These are phyloP conservation scores for Bombylius discolor DNA, from an alignment of 2,888 invertebrate species.

Conservation along the genomic window DNA sequence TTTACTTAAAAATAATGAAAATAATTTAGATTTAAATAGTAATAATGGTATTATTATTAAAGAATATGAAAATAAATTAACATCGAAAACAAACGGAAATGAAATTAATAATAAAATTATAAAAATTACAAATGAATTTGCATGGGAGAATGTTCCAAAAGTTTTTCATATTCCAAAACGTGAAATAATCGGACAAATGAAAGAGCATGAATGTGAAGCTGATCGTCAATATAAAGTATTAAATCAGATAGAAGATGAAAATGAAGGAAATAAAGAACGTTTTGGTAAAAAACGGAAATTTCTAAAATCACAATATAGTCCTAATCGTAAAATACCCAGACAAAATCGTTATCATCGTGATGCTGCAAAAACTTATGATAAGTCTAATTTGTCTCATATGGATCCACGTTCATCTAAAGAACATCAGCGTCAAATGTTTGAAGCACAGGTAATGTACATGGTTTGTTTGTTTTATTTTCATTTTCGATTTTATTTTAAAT, in stretches of 20 bases:
- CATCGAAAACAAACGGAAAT: not conserved
- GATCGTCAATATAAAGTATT: slow-evolving; percentile 42
- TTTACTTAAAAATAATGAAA: slow-evolving; percentile 8
- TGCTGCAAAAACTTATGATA: no score
- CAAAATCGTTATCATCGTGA: no score
- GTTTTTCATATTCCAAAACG: slow-evolving; percentile 87
- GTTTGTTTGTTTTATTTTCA: no score
- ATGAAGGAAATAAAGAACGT: slow-evolving; percentile 5
- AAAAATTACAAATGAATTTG: slow-evolving; percentile 21
- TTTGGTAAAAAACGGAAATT: slow-evolving; percentile 4
- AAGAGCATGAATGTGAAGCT: slow-evolving; percentile 86
- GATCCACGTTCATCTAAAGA: slow-evolving; percentile 27
- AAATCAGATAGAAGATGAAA: slow-evolving; percentile 2
- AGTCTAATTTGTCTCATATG: not conserved
- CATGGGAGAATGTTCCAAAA: slow-evolving; percentile 34
- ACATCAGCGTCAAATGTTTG: slow-evolving; percentile 32
- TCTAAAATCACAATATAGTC: no score
- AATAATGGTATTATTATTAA: no score
- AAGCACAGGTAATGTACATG: slow-evolving; percentile 27
- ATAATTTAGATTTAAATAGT: not conserved
- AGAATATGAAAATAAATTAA: not conserved
- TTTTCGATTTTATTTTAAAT: no score
- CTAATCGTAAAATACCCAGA: not conserved
- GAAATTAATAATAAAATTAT: slow-evolving; percentile 20
- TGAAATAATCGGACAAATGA: slow-evolving; percentile 87